These are phyloP conservation scores for Drosophila tripunctata DNA, from an alignment of 2,888 invertebrate genomes.

Conservation along the genomic window DNA sequence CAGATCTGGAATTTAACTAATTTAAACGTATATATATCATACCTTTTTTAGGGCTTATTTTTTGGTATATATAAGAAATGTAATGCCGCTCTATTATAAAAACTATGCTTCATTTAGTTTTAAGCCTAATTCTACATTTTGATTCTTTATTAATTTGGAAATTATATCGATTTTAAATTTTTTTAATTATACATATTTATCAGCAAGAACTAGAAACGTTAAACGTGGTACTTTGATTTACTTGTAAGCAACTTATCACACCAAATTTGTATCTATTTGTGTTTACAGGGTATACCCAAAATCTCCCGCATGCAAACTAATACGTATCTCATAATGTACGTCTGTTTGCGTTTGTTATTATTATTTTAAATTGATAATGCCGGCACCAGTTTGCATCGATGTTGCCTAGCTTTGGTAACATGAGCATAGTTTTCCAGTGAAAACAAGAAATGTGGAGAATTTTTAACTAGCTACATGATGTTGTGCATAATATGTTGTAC, in stretches of 20 bases:
- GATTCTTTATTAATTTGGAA: too few relatives aligned
- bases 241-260: not conserved
- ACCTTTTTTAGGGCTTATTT: too few relatives aligned
- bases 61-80: too few relatives aligned
- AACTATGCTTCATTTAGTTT: too few relatives aligned
- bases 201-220: too few relatives aligned
- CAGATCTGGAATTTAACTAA: too few relatives aligned
- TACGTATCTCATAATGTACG: constrained; percentile 51
- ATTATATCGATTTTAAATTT: too few relatives aligned
- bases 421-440: constrained; percentile 20
- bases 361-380: constrained; percentile 65
- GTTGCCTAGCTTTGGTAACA: not conserved
- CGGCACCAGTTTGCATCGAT: constrained; percentile 4
- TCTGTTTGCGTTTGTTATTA: constrained; percentile 62
- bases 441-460: not conserved
- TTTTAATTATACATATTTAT: too few relatives aligned
- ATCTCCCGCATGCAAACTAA: constrained; percentile 46
- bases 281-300: constrained; percentile 10
- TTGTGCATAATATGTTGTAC: constrained; percentile 35
- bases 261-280: not conserved
- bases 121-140: too few relatives aligned
- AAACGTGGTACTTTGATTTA: not conserved
- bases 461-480: too few relatives aligned
- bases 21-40: too few relatives aligned
- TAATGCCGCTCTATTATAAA: too few relatives aligned